Evolutionary conservation across 2,888 invertebrate species (phyloP).

Genomic region (Philhelius pedissequus): DNA sequence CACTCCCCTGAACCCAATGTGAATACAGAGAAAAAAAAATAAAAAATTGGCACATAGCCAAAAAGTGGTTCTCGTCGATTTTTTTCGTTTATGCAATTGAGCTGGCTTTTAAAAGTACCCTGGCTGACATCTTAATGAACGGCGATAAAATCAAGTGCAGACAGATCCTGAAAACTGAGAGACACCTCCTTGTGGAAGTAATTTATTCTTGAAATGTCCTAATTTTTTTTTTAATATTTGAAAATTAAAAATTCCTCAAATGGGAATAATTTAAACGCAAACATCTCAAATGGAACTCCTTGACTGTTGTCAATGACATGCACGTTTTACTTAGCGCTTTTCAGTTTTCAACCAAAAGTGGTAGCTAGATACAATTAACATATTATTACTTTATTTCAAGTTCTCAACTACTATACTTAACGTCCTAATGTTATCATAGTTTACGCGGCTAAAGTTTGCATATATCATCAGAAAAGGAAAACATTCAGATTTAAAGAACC

Average conservation of each 20-base stretch:
- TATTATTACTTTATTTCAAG: slow-evolving; percentile 6
- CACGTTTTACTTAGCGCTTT: slow-evolving; percentile 12
- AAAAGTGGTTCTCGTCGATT: background rate
- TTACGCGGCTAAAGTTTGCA: background rate
- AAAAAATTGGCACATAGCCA: slow-evolving; percentile 43
- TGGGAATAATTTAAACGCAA: slow-evolving; percentile 43
- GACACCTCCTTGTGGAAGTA: slow-evolving; percentile 56
- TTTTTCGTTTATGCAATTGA: background rate
- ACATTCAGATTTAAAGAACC: background rate
- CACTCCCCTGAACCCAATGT: slow-evolving; percentile 26
- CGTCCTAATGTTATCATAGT: slow-evolving; percentile 10
- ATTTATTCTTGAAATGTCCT: slow-evolving; percentile 47
- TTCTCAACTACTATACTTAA: slow-evolving; percentile 8
- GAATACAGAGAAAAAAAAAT: slow-evolving; percentile 22
- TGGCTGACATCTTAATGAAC: slow-evolving; percentile 54
- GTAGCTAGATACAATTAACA: slow-evolving; percentile 1
- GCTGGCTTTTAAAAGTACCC: slow-evolving; percentile 22
- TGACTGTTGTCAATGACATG: slow-evolving; percentile 57
- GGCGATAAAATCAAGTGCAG: slow-evolving; percentile 65
- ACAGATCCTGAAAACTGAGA: slow-evolving; percentile 18
- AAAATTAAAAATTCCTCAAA: slow-evolving; percentile 61
- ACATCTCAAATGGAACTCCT: background rate
- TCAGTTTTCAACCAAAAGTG: background rate
- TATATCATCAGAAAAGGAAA: background rate
- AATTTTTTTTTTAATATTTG: background rate